These are phyloP conservation scores for Phalacrocorax carbo DNA, from an alignment of 2,113 vertebrate genomes.

Conservation along the genomic window DNA sequence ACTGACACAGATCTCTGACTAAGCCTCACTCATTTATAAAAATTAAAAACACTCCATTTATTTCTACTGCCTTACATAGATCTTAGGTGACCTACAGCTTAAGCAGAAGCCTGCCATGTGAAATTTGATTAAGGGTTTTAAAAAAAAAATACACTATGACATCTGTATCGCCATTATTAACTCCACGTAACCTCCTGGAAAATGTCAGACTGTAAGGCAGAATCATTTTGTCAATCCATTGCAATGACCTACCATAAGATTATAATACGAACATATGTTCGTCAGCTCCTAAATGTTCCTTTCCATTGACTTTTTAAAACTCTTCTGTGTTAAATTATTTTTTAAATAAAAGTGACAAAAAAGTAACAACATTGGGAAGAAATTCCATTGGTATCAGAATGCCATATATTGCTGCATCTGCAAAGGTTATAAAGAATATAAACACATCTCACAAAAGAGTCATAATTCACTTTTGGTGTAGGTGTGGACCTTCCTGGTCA, in stretches of 20 bases:
- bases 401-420: background rate
- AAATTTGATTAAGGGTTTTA: background rate
- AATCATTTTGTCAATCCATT: background rate
- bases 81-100: background rate
- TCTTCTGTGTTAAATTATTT: background rate
- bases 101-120: background rate
- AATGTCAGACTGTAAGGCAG: constrained; percentile 4
- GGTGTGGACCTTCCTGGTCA: background rate
- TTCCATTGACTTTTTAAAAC: background rate
- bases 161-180: constrained; percentile 3
- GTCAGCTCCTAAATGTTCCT: background rate
- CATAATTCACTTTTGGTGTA: background rate
- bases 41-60: background rate
- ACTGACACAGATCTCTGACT: background rate
- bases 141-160: background rate
- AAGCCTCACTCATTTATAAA: background rate
- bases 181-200: constrained; percentile 6
- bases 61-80: background rate
- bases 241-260: background rate
- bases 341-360: background rate
- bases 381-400: background rate
- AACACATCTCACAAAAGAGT: background rate
- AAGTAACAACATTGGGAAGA: background rate
- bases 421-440: background rate
- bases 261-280: background rate